Percentiles rank a stretch among this genome's conserved stretches.
These are phyloP conservation scores for Oreotrochilus melanogaster DNA, from an alignment of 2,113 vertebrate species.

Conservation along the genomic window DNA sequence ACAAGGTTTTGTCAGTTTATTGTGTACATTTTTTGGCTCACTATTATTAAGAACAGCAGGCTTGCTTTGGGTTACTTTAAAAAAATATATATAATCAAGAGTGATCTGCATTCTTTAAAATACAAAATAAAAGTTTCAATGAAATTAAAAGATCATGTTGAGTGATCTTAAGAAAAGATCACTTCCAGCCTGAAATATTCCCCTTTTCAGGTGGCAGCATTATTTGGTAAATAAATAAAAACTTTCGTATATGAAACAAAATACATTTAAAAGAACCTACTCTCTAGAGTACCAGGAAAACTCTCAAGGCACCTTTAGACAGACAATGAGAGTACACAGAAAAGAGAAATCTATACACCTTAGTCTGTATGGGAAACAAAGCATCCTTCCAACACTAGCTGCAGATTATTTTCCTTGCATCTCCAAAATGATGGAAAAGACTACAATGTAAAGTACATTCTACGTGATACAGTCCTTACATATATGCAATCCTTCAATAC, in stretches of 20 bases:
- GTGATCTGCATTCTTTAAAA: constrained; percentile 37
- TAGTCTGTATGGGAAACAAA: neutral
- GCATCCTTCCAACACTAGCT: neutral
- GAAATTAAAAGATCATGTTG: neutral
- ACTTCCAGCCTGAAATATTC: constrained; percentile 27
- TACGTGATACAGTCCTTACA: neutral
- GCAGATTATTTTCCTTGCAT: neutral
- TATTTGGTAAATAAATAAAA: constrained; percentile 64
- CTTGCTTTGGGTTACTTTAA: neutral
- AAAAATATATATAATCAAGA: constrained; percentile 17
- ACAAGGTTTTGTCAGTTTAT: neutral
- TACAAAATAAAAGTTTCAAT: constrained; percentile 28
- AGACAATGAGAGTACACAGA: neutral
- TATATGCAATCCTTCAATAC: neutral
- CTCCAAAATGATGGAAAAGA: neutral
- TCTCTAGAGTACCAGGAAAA: constrained; percentile 9
- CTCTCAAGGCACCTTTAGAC: constrained; percentile 15
- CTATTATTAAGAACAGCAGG: constrained; percentile 40
- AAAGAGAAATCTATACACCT: constrained; percentile 20
- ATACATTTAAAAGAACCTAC: constrained; percentile 62
- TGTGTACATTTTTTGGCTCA: neutral
- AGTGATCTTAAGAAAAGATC: constrained; percentile 2
- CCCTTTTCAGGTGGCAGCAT: constrained; percentile 25
- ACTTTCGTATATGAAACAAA: constrained; percentile 46
- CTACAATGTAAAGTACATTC: neutral